Evolutionary conservation across 2,888 invertebrate species (phyloP), one percentile per base, ranked within the genome.

Genomic region (Cephus sareptanus): DNA sequence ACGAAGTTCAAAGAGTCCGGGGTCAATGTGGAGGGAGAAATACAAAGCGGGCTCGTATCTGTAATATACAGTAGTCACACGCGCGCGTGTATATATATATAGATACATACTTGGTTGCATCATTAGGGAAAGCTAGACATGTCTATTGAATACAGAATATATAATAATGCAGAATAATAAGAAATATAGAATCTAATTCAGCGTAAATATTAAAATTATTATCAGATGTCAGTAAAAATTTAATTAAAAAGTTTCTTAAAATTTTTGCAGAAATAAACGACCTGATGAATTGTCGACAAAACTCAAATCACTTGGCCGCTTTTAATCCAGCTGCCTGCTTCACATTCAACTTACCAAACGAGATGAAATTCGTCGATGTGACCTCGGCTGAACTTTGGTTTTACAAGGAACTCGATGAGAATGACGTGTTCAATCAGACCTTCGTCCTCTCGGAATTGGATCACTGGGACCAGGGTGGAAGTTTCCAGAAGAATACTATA

Each of bases 301-400:
- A 83, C 40, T 89, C 90, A 73, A 91, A 91, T 82, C 89, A 91
- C 79, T 84, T 90, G 79, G 88, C 87, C 30, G 88, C 89, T 6
- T 90, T 90, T 91, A 90, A 94, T 85, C 95, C 95, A 0, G 95
- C 95, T 76, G 95, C 95, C 76, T 97, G 96, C 84, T 94, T 96
- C 79, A 95, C 95, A 81, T 96, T 97, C 86, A 95, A 95, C 92
- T 93, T 97, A 85, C 96, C 96, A 0, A 94, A 94, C 13, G 96
- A 96, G 83, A 94, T 96, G 76, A 94, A 95, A 83, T 94, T 95
- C 0, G 94, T 95, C 74, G 96, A 95, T 87, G 95, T 96, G 12
- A 95, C 95, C 70, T 94, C 94, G 1, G 97, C 96, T 0, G 96
- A 97, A 84, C 92, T 97, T 35, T 97, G 97, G 96, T 94, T 97